These are phyloP conservation scores for Callimorpha dominula DNA, from an alignment of 2,888 invertebrate species.

Conservation along the genomic window DNA sequence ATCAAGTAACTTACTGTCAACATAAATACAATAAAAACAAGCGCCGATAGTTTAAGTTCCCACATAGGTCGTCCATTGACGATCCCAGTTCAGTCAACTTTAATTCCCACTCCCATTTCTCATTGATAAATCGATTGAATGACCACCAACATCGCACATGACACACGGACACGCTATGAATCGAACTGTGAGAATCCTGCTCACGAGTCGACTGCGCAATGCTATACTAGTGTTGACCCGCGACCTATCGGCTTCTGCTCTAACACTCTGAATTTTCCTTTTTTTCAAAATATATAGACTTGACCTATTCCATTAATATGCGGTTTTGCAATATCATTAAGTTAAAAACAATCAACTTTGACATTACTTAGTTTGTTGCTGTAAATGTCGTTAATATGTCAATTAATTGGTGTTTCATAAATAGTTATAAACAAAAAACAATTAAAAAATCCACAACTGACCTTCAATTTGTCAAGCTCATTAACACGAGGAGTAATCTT, in stretches of 20 bases:
- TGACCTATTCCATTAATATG: too few species aligned
- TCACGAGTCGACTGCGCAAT: slow-evolving; percentile 39
- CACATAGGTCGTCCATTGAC: slow-evolving; percentile 1
- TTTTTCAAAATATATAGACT: too few species aligned
- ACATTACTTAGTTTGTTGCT: too few species aligned
- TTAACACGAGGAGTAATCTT: too few species aligned
- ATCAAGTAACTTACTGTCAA: background rate
- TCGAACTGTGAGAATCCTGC: slow-evolving; percentile 43
- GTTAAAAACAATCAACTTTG: too few species aligned
- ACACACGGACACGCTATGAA: slow-evolving; percentile 32
- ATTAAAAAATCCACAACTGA: too few species aligned
- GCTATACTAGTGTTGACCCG: background rate
- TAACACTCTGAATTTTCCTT: too few species aligned
- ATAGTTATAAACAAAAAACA: too few species aligned
- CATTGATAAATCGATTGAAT: slow-evolving; percentile 22
- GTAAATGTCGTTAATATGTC: too few species aligned
- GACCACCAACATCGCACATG: slow-evolving; percentile 20
- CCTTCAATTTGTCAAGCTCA: too few species aligned
- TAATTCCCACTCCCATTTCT: slow-evolving; percentile 17
- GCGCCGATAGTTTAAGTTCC: background rate
- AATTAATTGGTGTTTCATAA: too few species aligned
- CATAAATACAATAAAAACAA: background rate
- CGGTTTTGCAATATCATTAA: too few species aligned
- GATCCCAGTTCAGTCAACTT: slow-evolving; percentile 23
- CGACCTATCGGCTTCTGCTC: background rate